Base-by-base conservation (phyloP, 2,888 invertebrate genomes). In the Crossocerus cetratus region DNA sequence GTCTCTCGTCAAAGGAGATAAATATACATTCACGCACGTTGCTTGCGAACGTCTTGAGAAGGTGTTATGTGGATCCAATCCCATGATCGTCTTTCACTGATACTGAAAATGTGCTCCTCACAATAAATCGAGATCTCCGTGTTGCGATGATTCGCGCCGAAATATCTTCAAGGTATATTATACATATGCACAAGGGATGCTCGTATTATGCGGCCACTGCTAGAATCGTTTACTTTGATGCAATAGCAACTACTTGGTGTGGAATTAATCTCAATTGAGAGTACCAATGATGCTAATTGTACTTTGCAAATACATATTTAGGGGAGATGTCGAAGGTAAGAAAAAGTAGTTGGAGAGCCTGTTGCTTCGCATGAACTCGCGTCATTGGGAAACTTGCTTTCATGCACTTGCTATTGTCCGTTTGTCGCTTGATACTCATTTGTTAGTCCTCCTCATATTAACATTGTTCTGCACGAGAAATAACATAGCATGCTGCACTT, bases 81-180 rank as follows among this genome's bases (percentile, higher is more conserved):
- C 67, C 70, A 69, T 72, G 72, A 74, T 43, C 62, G 58, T 63
- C 16, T 57, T 73, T 77, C 63, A 81, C 85, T 85, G 87, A 87
- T 88, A 88, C 88, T 88, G 88, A 88, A 88, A 88, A 87, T 88
- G 85, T 85, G 78, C 77, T 72, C 66, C 62, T 72, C 76, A 77
- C 22, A 64, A 61, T 14, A 45, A 61, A 58, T 54, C 42, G 53
- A 58, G 57, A 42, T 65, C 5, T 16, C 16, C 64, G 16, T 65
- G 13, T 71, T 42, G 22, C 59, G 18, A 65, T 55, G 16, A 16
- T 49, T 49, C 49, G 49, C 49, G 49, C 11, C 14, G 49, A 8
- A 49, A 16, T 49, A 11, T 49, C n/a, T 49, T 16, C 49, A 16
- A 63, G 21, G 43, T 54, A 44, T 32, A n/a, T n/a, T n/a, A n/a